Conservation (phyloP, 2,113 vertebrate species). For the Rhabdornis inornatus region DNA sequence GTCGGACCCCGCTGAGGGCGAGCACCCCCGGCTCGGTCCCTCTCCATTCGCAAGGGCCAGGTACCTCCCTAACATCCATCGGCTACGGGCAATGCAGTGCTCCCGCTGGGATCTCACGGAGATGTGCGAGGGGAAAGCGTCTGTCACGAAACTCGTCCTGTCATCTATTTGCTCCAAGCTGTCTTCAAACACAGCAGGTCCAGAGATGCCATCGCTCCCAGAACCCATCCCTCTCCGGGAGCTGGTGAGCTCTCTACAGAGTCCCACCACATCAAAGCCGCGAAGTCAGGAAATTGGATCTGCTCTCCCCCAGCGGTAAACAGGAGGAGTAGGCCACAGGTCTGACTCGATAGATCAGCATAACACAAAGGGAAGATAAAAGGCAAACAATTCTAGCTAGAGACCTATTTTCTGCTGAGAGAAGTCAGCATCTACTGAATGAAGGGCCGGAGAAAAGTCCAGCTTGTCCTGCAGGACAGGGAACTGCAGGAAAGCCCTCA, state of each 20-base stretch:
- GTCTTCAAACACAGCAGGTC: background rate
- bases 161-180: background rate
- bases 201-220: background rate
- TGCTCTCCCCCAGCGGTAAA: background rate
- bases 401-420: background rate
- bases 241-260: background rate
- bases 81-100: rapidly evolving
- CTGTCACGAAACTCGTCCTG: background rate
- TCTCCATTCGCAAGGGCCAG: rapidly evolving
- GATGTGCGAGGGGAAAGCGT: background rate
- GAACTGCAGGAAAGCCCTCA: background rate
- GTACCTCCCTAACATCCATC: rapidly evolving
- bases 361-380: background rate
- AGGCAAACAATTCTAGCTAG: background rate
- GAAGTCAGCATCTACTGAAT: background rate
- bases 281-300: background rate
- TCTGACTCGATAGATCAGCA: background rate
- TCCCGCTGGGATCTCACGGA: background rate
- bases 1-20: no score
- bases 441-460: background rate
- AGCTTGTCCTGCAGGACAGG: background rate
- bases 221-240: background rate
- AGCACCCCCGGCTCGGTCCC: background rate
- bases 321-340: background rate
- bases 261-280: background rate